Evolutionary conservation across 2,113 vertebrate species (phyloP).

Genomic region (Elachura formosa): DNA sequence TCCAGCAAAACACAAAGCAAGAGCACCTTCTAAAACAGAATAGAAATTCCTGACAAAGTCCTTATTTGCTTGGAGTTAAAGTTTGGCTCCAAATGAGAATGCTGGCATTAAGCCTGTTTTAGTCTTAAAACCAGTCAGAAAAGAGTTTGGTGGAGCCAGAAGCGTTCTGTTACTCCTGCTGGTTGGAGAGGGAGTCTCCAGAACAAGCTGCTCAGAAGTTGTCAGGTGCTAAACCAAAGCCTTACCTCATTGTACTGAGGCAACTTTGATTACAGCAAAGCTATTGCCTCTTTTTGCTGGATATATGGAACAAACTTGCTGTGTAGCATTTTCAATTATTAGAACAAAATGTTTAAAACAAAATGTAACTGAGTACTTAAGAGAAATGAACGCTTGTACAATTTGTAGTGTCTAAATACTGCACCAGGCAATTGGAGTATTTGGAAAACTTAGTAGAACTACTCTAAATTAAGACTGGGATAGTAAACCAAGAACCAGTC

Average conservation of each 20-base stretch:
- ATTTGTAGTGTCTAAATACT: not conserved
- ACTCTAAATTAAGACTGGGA: not conserved
- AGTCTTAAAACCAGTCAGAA: not conserved
- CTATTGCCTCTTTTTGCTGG: not conserved
- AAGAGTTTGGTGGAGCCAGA: not conserved
- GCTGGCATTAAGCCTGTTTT: not conserved
- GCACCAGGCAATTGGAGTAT: not conserved
- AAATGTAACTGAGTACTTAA: not conserved
- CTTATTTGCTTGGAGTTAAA: not conserved
- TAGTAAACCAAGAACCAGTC: not conserved
- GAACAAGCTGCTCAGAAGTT: not conserved
- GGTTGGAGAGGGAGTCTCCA: not conserved
- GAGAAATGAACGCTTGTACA: not conserved
- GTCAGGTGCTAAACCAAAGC: not conserved
- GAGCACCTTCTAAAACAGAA: not conserved
- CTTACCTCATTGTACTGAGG: not conserved
- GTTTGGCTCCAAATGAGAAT: not conserved
- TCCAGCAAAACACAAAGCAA: not conserved
- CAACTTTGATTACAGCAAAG: not conserved
- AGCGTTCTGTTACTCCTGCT: not conserved
- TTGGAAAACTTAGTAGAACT: not conserved
- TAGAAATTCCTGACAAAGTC: not conserved
- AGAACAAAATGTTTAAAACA: not conserved
- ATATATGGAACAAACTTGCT: not conserved
- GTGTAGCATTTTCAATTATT: not conserved